Conservation (phyloP, 2,888 invertebrate genomes). For the Bombylius discolor region DNA sequence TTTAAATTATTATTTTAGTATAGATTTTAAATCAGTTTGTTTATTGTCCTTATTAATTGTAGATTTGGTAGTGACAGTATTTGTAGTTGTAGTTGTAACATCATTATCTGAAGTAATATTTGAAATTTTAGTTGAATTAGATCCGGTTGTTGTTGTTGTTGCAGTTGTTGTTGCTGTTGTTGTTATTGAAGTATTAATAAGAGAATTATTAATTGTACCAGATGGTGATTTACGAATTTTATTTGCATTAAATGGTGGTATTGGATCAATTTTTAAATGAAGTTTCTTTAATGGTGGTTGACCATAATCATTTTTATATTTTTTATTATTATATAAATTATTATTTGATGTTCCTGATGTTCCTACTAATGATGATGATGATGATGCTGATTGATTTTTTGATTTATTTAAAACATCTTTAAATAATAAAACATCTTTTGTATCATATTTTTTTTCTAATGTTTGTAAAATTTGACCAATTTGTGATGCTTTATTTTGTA, state of each 20-base stretch:
- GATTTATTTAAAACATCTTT: conserved; percentile 32
- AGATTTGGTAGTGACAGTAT: no score
- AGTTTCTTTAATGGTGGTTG: conserved; percentile 33
- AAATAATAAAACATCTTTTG: conserved; percentile 39
- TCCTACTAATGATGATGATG: conserved; percentile 30
- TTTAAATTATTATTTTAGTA: no score
- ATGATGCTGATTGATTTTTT: conserved; percentile 15
- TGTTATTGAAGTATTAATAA: not conserved
- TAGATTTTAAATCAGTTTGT: no score
- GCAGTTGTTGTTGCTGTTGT: not conserved
- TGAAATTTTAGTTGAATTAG: not conserved
- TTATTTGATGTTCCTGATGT: conserved; percentile 5
- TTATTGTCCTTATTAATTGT: no score
- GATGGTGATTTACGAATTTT: conserved; percentile 44
- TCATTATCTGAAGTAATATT: not conserved
- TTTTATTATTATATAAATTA: conserved; percentile 3
- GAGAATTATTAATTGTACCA: not conserved
- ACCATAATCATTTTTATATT: conserved; percentile 21
- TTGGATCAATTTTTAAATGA: conserved; percentile 34
- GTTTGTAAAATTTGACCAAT: conserved; percentile 87
- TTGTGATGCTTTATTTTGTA: conserved; percentile 90
- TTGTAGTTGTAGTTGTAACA: no score
- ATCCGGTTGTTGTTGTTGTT: conserved; percentile 17
- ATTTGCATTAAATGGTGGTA: conserved; percentile 38
- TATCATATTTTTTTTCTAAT: conserved; percentile 55